Evolutionary conservation across 2,888 invertebrate species (phyloP), one percentile per base, ranked within the genome.

Genomic region (Boloria selene): DNA sequence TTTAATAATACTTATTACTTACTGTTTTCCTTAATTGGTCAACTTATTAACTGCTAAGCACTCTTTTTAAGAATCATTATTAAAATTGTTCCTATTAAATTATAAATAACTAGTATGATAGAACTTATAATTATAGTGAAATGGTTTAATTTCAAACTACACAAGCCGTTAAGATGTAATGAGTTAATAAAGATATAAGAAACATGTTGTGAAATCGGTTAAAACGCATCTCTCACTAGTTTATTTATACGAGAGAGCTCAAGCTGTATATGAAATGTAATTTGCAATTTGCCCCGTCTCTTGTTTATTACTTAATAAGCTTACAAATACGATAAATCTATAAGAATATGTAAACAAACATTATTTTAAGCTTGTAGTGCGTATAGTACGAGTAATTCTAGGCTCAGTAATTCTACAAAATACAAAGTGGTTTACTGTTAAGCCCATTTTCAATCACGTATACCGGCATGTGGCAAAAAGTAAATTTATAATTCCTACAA

Each of bases 141-240:
- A 56, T 56, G 45, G 45, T 22, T 56, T 22, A 45, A 45, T 56
- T 56, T 56, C 10, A 56, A 56, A 56, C 45, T 14, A 56, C 56
- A 55, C 44, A 26, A 45, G 26, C 45, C 22, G 26, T 45, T 45
- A 45, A 45, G 56, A 56, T 56, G 45, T 56, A 56, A 56, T 56
- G 45, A 56, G 56, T 45, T 56, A 56, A 56, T 45, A 45, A 44
- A 56, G 56, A 56, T 56, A 56, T 14, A 18, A 56, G 55, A 44
- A 56, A 56, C 56, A n/a, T 56, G 56, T 45, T 56, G 56, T 26
- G 45, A 5, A 42, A 22, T 45, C 56, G 44, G 45, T 56, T 56
- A 56, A 56, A n/a, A 22, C 22, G 44, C 22, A 22, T 56, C 10
- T 10, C 16, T 13, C 6, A 22, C 55, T 55, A n/a, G 44, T 55